Evolutionary conservation across 2,888 invertebrate genomes (phyloP), one percentile per base, ranked within the genome.

Genomic region (Lepidocyrtinus sp.): DNA sequence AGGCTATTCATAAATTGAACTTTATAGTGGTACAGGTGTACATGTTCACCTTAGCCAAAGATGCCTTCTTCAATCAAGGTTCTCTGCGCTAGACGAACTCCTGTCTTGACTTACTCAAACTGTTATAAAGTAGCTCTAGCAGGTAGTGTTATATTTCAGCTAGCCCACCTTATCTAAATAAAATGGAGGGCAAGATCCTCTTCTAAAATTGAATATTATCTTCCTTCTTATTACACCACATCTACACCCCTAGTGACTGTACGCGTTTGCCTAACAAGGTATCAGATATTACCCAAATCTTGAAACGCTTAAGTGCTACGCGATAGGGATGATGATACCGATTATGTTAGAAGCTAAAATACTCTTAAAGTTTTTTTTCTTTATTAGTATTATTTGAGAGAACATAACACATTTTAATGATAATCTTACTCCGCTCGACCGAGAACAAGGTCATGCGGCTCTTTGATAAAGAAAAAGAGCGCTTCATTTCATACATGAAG

Each of bases 401-500:
- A 22, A 15, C 22, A 59, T 9, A 26, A 69, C 26, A 69, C 25
- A 55, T 55, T 59, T 69, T 69, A 69, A 59, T 26, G 27, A n/a
- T n/a, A n/a, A 69, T 55, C 69, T 69, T 17, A 27, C 25, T 36
- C 50, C 36, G 25, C 25, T 26, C 26, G 46, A 75, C 55, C 61
- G 62, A 75, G 75, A 75, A 75, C 75, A 75, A 75, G 75, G 75
- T 75, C 75, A 75, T 63, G 69, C 68, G 61, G 67, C 59, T 55
- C n/a, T 55, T 55, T 55, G 55, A 55, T 55, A 55, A 36, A 62
- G 17, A 17, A 67, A 59, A 75, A 45, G 61, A 68, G 59, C n/a
- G 55, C n/a, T 2, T 55, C n/a, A 12, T 55, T 55, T n/a, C n/a
- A n/a, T n/a, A n/a, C n/a, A n/a, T n/a, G n/a, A n/a, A n/a, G n/a